Conservation (phyloP, 1,140 invertebrate species). For the Cotesia typhae region DNA sequence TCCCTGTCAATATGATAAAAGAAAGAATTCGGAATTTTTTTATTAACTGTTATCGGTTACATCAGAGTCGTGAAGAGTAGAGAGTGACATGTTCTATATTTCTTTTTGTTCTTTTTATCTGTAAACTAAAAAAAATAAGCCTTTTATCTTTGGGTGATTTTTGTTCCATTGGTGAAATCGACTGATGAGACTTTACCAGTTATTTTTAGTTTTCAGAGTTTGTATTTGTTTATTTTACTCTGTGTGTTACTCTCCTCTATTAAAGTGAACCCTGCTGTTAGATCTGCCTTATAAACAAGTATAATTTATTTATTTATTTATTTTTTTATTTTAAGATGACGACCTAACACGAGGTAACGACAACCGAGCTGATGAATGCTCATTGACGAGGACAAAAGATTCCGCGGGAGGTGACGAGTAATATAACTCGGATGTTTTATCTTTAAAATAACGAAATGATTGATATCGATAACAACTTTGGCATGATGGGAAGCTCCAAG, state of each 20-base stretch:
- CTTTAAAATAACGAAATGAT: constrained; percentile 48
- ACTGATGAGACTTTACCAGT: no score
- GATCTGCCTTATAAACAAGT: no score
- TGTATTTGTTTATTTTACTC: constrained; percentile 1
- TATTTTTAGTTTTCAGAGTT: background rate
- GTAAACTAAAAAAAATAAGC: background rate
- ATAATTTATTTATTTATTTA: no score
- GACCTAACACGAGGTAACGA: constrained; percentile 47
- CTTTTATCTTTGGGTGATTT: background rate
- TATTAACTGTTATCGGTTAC: constrained; percentile 24
- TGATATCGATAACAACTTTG: constrained; percentile 60
- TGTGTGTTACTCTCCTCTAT: background rate
- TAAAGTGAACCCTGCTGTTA: no score
- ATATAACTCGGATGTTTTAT: constrained; percentile 42
- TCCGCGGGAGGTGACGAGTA: constrained; percentile 14
- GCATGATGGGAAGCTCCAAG: constrained; percentile 60
- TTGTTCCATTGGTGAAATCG: no score
- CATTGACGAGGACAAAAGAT: constrained; percentile 26
- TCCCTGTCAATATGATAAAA: background rate
- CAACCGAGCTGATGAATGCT: constrained; percentile 34
- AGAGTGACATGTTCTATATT: background rate
- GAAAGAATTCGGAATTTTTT: constrained; percentile 9
- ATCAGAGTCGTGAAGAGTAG: constrained; percentile 13
- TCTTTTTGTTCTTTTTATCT: constrained; percentile 10
- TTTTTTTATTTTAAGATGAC: constrained; percentile 47